A percentile compares a stretch with the other conserved stretches of the same genome.
Conservation (phyloP, 2,113 vertebrate genomes). For the Silurus glanis region DNA sequence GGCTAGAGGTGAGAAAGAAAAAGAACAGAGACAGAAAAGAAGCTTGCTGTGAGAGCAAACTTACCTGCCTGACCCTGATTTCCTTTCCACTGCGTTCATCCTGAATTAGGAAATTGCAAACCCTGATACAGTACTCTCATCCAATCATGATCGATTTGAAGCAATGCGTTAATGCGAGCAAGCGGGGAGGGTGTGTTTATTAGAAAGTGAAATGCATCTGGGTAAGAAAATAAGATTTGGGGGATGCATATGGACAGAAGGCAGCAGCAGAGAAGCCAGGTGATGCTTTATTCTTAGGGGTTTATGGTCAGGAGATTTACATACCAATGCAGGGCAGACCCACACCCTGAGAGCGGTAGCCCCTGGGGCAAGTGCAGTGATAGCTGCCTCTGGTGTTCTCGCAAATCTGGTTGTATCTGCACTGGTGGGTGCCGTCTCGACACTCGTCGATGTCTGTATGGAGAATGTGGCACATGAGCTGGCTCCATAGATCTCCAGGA, state of each 20-base stretch:
- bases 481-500: background rate
- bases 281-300: conserved; percentile 6
- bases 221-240: background rate
- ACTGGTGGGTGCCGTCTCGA: conserved; percentile 86
- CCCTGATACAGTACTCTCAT: background rate
- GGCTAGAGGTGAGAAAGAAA: conserved; percentile 38
- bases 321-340: conserved; percentile 88
- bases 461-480: conserved; percentile 5
- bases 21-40: conserved; percentile 49
- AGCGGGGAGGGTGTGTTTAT: conserved; percentile 40
- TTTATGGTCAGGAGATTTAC: conserved; percentile 53
- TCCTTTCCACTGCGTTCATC: background rate
- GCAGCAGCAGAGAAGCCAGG: conserved; percentile 36
- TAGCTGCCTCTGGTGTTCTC: conserved; percentile 92
- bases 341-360: conserved; percentile 84
- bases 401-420: conserved; percentile 92
- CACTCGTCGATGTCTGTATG: conserved; percentile 93
- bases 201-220: conserved; percentile 38
- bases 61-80: conserved; percentile 1
- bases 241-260: conserved; percentile 14
- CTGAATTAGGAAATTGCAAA: conserved; percentile 33
- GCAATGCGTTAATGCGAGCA: conserved; percentile 43
- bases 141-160: background rate
- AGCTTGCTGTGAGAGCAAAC: conserved; percentile 51
- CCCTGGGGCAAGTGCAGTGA: conserved; percentile 86